A percentile compares a stretch with the other conserved stretches of the same genome.
phyloP scores from a whole-genome alignment of 37 sponge, comb jelly and placozoan species.

The Halichondria panicea region DNA sequence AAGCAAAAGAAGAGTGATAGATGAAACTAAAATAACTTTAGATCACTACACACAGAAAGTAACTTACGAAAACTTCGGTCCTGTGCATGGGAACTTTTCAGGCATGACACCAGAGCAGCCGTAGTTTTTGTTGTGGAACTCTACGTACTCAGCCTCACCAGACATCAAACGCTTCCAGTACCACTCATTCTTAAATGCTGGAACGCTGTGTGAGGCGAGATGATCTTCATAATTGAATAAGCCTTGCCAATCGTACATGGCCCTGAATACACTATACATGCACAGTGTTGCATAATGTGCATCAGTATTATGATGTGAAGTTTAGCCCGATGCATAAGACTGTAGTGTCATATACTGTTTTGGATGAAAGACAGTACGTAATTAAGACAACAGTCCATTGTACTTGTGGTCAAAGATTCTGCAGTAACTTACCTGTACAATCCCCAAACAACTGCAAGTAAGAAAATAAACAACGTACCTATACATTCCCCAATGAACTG shows the following conservation, averaged over 20 bases:
- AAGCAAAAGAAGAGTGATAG: not conserved
- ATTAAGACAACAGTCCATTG: not conserved
- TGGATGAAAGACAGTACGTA: not conserved
- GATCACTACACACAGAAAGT: not conserved
- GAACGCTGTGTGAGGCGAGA: constrained; percentile 40
- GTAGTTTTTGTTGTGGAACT: constrained; percentile 69
- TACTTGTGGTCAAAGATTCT: too few relatives aligned
- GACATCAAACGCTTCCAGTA: constrained; percentile 61
- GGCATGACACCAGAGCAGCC: constrained; percentile 76
- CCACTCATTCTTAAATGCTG: constrained; percentile 62
- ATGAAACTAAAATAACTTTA: too few relatives aligned
- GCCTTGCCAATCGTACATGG: too few relatives aligned
- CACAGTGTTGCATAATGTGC: too few relatives aligned
- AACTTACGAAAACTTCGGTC: constrained; percentile 42
- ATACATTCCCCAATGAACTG: constrained; percentile 72
- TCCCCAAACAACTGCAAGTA: not conserved
- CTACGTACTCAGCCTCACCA: constrained; percentile 39
- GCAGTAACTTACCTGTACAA: too few relatives aligned
- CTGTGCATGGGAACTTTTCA: constrained; percentile 62
- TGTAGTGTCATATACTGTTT: too few relatives aligned
- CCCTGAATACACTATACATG: too few relatives aligned
- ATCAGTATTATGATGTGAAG: too few relatives aligned
- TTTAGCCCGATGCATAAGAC: too few relatives aligned
- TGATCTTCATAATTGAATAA: too few relatives aligned
- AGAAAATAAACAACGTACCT: constrained; percentile 4